Base-by-base conservation (phyloP, 2,113 vertebrate genomes). In the Heterotilapia buettikoferi region DNA sequence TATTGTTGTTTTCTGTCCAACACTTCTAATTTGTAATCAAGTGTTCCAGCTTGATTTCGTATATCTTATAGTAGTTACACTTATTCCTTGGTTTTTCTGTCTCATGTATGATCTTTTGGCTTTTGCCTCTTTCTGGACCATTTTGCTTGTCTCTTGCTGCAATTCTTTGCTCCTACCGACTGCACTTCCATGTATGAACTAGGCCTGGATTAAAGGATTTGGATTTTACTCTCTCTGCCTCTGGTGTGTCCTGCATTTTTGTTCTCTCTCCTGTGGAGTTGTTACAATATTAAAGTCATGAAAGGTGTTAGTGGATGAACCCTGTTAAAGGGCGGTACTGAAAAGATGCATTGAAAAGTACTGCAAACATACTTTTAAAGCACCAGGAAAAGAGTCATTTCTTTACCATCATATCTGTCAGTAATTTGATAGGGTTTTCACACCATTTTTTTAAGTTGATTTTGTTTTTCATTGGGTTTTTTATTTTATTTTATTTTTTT, bases 131-230 rank as follows among this genome's bases (percentile, higher is more conserved):
- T 78, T 78, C 47, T 78, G 18, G 26, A 52, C 73, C 73, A 8
- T 31, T 78, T 31, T 52, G 13, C 38, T 24, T 6, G n/a, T 45
- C 38, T 24, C 66, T 73, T 73, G 45, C 43, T 78, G 73, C 3
- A 78, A 78, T 31, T 52, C 24, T 78, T 78, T 78, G 73, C 45
- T 78, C 6, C 26, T 78, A 31, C 43, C 47, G 4, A 78, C 73
- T 78, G 16, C 45, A n/a, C 45, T 13, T 50, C 16, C 18, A n/a
- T 52, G 45, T 78, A 50, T 78, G 45, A 52, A n/a, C 26, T 78
- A 78, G 43, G 9, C 45, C 26, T 52, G 73, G 73, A 78, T 78
- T 78, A 78, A 78, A 52, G 73, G 45, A 50, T 78, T 52, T 78
- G 73, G 45, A 52, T 13, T 78, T 50, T 33, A 6, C 26, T 52